Percentiles rank a stretch among this genome's conserved stretches.
Evolutionary conservation across 2,113 vertebrate genomes (phyloP).

Genomic region (Bagarius yarrelli): DNA sequence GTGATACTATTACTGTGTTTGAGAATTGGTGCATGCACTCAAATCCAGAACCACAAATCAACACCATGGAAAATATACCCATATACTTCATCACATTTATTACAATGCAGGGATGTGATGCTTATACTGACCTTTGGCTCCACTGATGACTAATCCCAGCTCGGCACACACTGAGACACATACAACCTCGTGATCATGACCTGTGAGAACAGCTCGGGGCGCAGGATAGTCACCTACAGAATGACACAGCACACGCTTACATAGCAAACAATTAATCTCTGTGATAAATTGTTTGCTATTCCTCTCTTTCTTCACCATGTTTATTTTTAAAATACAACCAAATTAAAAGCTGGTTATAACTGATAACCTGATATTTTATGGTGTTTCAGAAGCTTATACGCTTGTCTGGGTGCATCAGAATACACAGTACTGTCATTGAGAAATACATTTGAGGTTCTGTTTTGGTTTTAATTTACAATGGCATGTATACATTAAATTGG

Average conservation of each 20-base stretch:
- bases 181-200: conserved; percentile 97
- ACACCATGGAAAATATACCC: no score
- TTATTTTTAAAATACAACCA: background rate
- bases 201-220: conserved; percentile 92
- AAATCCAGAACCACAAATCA: no score
- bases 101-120: background rate
- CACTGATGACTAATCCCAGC: conserved; percentile 95
- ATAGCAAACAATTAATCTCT: background rate
- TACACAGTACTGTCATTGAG: background rate
- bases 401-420: background rate
- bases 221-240: conserved; percentile 92
- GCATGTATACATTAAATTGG: no score
- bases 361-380: background rate
- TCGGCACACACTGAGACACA: conserved; percentile 93
- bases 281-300: background rate
- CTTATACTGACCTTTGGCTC: conserved; percentile 89
- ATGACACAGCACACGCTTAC: background rate
- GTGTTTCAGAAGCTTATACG: background rate
- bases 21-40: no score
- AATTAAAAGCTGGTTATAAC: background rate
- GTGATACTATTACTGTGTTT: no score
- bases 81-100: background rate
- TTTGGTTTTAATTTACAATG: no score
- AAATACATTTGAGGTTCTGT: background rate
- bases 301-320: no score